Base-by-base conservation (phyloP, 2,888 invertebrate genomes). In the Glomeris marginata region DNA sequence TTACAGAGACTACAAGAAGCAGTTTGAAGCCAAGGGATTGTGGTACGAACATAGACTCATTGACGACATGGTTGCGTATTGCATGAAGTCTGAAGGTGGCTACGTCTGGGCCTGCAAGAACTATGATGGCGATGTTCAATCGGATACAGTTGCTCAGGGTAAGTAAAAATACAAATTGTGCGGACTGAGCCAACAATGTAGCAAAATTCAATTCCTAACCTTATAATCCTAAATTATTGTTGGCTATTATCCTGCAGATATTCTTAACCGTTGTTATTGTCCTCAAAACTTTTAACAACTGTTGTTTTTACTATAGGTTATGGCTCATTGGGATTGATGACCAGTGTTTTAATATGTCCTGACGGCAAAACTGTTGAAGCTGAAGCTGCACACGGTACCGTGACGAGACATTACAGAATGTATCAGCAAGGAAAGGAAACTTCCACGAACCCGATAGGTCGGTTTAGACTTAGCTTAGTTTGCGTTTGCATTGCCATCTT, bases 61-160 rank as follows among this genome's bases (percentile, higher is more conserved):
- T 63, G 97, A 98, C 66, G 97, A 98, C 63, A 97, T 97, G 97
- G 95, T 97, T 13, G 97, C 97, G 2, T 92, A 94, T 63, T 82
- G 84, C 34, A 87, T 97, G 86, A 97, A 97, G 68, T 87, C 90
- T 0, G 90, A 92, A 61, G 98, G 98, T 58, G 97, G 97, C 40
- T 98, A 97, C 67, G 94, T 98, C 0, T 98, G 97, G 97, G 94
- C 97, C 8, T 98, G 97, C 69, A 98, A 98, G 68, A 98, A 98
- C 69, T 98, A 98, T 66, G 97, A 98, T 64, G 97, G 97, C 40
- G 97, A 98, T 69, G 97, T 98, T 0, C 97, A 98, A 68, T 94
- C 92, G 0, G 97, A 98, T 69, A 87, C 92, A 1, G 88, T 98
- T 28, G 97, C 97, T 52, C 97, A 98, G 71, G 95, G 62, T 57